A percentile compares a stretch with the other conserved stretches of the same genome.
These are phyloP conservation scores for Gallinago stenura DNA, from an alignment of 2,797 vertebrate genomes.

Conservation along the genomic window DNA sequence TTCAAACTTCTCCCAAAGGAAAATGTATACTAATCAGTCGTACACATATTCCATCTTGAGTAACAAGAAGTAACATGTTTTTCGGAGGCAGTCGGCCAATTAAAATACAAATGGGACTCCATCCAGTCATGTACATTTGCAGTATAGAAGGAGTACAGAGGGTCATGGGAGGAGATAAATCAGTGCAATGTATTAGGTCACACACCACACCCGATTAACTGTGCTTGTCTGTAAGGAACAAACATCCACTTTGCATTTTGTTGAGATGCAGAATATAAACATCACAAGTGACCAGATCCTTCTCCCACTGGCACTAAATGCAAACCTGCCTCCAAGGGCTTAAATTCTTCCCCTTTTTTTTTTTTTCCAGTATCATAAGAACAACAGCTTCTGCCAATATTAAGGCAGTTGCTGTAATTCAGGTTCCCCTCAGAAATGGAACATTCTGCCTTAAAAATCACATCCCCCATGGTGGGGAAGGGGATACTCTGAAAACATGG, in stretches of 20 bases:
- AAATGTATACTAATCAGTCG: neutral
- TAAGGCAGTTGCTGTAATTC: neutral
- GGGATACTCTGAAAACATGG: neutral
- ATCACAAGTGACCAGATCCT: neutral
- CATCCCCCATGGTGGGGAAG: fast-evolving
- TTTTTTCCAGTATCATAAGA: fast-evolving
- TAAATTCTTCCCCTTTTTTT: neutral
- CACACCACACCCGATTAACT: neutral
- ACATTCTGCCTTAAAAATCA: neutral
- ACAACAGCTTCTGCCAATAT: neutral
- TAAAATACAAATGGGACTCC: neutral
- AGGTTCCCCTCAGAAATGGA: neutral
- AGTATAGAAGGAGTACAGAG: neutral
- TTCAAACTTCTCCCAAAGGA: neutral
- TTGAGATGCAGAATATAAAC: neutral
- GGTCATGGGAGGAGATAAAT: neutral
- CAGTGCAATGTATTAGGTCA: neutral
- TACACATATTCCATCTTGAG: neutral
- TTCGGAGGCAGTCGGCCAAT: neutral
- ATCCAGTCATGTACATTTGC: neutral
- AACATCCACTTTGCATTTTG: neutral
- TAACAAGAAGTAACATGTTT: neutral
- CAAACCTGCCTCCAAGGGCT: neutral
- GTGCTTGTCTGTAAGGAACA: neutral
- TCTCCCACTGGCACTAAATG: neutral